Percentiles rank a stretch among this genome's conserved stretches.
Evolutionary conservation across 2,113 vertebrate species (phyloP).

Genomic region (Zootoca vivipara): DNA sequence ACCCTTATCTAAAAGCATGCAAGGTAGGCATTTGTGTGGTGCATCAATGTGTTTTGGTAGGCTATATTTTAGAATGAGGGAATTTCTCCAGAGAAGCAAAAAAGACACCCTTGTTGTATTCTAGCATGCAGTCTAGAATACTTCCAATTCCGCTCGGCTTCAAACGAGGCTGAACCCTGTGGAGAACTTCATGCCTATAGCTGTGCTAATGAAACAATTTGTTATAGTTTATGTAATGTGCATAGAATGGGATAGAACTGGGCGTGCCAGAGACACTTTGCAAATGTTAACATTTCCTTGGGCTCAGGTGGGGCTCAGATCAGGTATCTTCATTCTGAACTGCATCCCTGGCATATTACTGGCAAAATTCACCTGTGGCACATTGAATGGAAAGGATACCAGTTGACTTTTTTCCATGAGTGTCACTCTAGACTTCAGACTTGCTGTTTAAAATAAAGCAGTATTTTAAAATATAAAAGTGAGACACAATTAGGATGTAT

Average conservation of each 20-base stretch:
- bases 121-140: background rate
- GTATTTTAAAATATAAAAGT: background rate
- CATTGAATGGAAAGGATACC: background rate
- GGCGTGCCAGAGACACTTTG: background rate
- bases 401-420: background rate
- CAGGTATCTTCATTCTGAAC: background rate
- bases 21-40: background rate
- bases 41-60: background rate
- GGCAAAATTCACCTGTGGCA: background rate
- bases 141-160: fast-evolving
- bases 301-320: background rate
- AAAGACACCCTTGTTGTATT: background rate
- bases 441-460: slow-evolving; percentile 2
- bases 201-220: background rate
- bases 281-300: background rate
- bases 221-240: background rate
- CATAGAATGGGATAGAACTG: background rate
- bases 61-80: background rate
- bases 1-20: background rate
- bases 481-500: background rate
- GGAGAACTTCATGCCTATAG: background rate
- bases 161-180: slow-evolving; percentile 6
- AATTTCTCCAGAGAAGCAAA: background rate
- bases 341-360: background rate
- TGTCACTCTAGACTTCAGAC: slow-evolving; percentile 11